Evolutionary conservation across 2,113 vertebrate genomes (phyloP).

Genomic region (Quiscalus mexicanus): DNA sequence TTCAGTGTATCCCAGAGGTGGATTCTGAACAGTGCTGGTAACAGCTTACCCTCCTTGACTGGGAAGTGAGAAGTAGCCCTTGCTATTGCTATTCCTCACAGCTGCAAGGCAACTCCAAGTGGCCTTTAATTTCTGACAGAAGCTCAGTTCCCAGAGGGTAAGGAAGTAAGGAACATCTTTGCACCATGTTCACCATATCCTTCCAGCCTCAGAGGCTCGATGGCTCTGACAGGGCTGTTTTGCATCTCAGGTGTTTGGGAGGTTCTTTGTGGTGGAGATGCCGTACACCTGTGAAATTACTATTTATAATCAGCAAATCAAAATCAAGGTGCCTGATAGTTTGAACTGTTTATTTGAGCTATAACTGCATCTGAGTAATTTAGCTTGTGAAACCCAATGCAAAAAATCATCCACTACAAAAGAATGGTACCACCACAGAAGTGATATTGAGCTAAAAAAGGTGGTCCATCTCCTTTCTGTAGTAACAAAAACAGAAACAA

Average conservation of each 20-base stretch:
- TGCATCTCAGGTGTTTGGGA: neutral
- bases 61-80: neutral
- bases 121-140: neutral
- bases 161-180: neutral
- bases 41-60: neutral
- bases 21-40: neutral
- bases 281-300: neutral
- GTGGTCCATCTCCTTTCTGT: neutral
- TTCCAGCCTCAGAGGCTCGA: neutral
- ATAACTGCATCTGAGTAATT: neutral
- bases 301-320: neutral
- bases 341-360: neutral
- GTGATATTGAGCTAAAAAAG: neutral
- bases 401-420: neutral
- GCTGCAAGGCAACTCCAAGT: neutral
- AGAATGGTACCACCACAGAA: neutral
- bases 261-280: neutral
- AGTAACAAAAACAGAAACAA: neutral
- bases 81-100: neutral
- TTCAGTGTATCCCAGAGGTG: neutral
- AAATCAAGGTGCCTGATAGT: neutral
- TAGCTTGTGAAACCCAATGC: neutral
- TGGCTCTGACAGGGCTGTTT: neutral
- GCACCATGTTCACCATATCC: fast-evolving
- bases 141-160: neutral